phyloP scores from a whole-genome alignment of 2,797 vertebrate species.

The Melanotaenia trifasciata region DNA sequence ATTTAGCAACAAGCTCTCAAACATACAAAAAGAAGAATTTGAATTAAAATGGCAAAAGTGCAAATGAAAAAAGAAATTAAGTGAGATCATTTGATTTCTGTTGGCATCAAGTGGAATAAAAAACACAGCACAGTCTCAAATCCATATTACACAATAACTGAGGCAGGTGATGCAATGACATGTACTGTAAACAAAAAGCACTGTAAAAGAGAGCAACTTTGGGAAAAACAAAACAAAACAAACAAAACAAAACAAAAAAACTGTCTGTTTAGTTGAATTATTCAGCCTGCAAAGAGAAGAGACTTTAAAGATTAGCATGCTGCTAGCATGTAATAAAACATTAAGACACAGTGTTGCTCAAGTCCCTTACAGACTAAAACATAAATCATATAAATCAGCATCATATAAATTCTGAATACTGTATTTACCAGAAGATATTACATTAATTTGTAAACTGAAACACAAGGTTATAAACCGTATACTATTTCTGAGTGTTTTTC shows the following conservation, averaged over 20 bases:
- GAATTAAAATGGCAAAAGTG: slow-evolving; percentile 4
- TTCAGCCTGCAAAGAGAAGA: background rate
- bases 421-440: slow-evolving; percentile 8
- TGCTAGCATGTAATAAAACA: background rate
- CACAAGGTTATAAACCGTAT: background rate
- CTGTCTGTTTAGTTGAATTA: background rate
- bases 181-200: slow-evolving; percentile 5
- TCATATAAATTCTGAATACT: slow-evolving; percentile 31
- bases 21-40: background rate
- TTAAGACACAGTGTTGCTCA: background rate
- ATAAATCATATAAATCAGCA: background rate
- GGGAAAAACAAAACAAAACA: background rate
- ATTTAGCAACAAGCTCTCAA: background rate
- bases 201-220: background rate
- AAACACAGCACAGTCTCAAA: slow-evolving; percentile 1
- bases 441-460: slow-evolving; percentile 21
- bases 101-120: slow-evolving; percentile 5
- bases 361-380: slow-evolving; percentile 3
- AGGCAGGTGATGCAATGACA: background rate
- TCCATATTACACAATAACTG: slow-evolving; percentile 2
- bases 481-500: background rate
- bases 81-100: background rate
- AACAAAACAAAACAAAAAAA: background rate
- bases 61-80: slow-evolving; percentile 10
- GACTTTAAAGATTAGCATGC: background rate